phyloP scores from a whole-genome alignment of 2,797 vertebrate genomes.

The Enteromius mattozi region DNA sequence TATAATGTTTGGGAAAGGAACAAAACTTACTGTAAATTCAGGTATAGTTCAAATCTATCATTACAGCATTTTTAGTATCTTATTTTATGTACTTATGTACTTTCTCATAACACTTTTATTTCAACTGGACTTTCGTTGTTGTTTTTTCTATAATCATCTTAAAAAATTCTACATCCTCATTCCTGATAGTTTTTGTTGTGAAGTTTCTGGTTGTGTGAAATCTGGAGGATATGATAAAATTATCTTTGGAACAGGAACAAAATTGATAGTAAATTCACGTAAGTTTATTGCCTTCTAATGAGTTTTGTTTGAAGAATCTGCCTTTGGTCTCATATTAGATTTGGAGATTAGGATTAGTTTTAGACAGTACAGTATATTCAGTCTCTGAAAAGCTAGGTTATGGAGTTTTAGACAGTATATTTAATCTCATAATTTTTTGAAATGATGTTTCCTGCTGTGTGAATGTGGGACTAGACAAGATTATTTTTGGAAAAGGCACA shows the following conservation, averaged over 20 bases:
- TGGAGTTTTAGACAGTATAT: neutral
- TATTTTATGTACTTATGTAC: neutral
- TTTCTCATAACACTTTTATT: neutral
- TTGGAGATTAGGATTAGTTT: neutral
- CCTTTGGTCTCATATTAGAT: neutral
- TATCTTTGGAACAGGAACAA: conserved; percentile 39
- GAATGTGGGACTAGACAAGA: conserved; percentile 13
- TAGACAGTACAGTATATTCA: neutral
- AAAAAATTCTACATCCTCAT: neutral
- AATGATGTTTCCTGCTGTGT: conserved; percentile 22
- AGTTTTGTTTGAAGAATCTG: neutral
- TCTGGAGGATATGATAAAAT: conserved; percentile 33
- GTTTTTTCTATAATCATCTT: neutral
- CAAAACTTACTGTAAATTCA: conserved; percentile 47
- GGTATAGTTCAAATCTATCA: conserved; percentile 24
- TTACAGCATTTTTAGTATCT: neutral
- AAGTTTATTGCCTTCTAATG: neutral
- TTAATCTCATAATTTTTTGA: conserved; percentile 2
- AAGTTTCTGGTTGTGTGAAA: conserved; percentile 26
- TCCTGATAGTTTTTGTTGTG: conserved; percentile 3
- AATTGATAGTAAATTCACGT: conserved; percentile 6
- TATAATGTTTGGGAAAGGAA: conserved; percentile 53
- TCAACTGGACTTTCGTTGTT: neutral
- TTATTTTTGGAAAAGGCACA: conserved; percentile 25
- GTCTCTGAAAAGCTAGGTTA: no score